phyloP scores from a whole-genome alignment of 2,113 vertebrate species.

The Fukomys damarensis region DNA sequence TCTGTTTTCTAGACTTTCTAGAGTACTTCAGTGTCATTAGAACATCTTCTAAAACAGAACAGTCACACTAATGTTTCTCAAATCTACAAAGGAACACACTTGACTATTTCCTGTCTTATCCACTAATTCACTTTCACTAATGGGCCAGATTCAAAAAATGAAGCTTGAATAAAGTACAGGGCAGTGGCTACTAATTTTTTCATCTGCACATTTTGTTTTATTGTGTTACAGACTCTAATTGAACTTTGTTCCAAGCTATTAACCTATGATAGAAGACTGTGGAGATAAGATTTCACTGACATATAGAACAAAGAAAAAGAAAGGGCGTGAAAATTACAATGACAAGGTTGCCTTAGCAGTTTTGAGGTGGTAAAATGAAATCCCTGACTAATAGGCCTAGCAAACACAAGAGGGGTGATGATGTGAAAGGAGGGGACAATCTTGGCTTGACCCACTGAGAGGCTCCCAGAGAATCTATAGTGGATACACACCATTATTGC shows the following conservation, averaged over 20 bases:
- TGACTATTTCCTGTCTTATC: neutral
- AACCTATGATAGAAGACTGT: conserved; percentile 86
- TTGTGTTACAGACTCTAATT: conserved; percentile 83
- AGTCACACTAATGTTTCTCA: neutral
- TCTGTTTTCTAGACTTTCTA: neutral
- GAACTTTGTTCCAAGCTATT: conserved; percentile 89
- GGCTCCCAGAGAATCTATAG: conserved; percentile 12
- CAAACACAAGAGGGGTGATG: conserved; percentile 73
- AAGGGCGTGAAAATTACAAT: conserved; percentile 87
- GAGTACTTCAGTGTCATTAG: neutral
- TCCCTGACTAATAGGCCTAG: conserved; percentile 84
- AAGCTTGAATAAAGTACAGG: conserved; percentile 38
- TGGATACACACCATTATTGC: neutral
- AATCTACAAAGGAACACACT: neutral
- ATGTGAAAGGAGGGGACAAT: neutral
- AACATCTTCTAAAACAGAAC: neutral
- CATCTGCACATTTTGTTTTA: conserved; percentile 75
- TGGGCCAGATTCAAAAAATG: conserved; percentile 26
- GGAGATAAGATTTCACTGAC: conserved; percentile 88
- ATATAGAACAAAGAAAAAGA: conserved; percentile 87
- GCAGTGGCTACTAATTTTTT: conserved; percentile 78
- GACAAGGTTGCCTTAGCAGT: conserved; percentile 87
- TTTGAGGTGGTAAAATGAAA: conserved; percentile 86
- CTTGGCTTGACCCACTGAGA: neutral
- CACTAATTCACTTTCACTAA: neutral